Evolutionary conservation across 2,113 vertebrate genomes (phyloP), one percentile per base, ranked within the genome.

Genomic region (Bubalus kerabau): DNA sequence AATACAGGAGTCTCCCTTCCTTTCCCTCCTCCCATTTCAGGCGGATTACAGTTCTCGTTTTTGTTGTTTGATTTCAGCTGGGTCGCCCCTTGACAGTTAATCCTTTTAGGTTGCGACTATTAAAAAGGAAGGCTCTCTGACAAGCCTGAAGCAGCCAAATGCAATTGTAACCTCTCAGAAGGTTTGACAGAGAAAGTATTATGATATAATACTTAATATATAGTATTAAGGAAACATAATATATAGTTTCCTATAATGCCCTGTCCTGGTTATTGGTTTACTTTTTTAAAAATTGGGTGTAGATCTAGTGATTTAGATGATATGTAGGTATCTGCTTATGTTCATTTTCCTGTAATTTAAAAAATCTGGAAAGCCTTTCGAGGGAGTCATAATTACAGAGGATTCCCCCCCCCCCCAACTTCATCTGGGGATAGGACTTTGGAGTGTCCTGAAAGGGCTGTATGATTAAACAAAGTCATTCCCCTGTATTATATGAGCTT

Each of bases 61-160:
- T 91, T 93, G 95, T 97, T 95, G 95, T 98, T 97, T 90, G 94
- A 67, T 98, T 95, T 98, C 97, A 93, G 95, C 97, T 91, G 97
- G 67, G 96, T 97, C 26, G 24, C 76, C 78, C 81, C 91, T 92
- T 90, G 93, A 95, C 98, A 95, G 93, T 97, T 76, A 87, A 90
- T 91, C 95, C 76, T 96, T 96, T 96, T 89, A 94, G 96, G 95
- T 89, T 67, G 97, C 59, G 56, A 71, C 90, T 89, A 26, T 91
- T 62, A 85, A 96, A 90, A 95, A 96, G 62, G 74, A 46, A 64
- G 97, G 67, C 89, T 95, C 57, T 23, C 89, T 83, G 94, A 91
- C 76, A 43, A 94, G 94, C 88, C 89, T 74, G 93, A 94, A 76
- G 87, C 78, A 11, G 78, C 93, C 89, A 95, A 87, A 94, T 95